Evolutionary conservation across 2,888 invertebrate genomes (phyloP).

Genomic region (Schrankia costaestrigalis): DNA sequence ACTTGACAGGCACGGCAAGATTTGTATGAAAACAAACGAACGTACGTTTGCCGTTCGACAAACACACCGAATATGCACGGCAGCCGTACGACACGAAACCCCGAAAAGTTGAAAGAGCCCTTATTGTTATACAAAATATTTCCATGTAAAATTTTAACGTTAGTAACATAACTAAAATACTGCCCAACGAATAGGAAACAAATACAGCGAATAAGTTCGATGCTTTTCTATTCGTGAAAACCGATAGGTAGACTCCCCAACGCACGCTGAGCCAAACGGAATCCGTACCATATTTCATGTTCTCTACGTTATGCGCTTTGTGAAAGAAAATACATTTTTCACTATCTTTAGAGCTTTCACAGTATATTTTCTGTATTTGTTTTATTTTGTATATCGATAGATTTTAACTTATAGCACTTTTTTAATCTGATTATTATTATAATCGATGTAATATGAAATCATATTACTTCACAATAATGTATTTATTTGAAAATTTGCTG

Average conservation of each 20-base stretch:
- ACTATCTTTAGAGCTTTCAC: conserved; percentile 68
- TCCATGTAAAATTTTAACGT: conserved; percentile 8
- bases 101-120: too few relatives aligned
- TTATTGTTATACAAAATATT: too few relatives aligned
- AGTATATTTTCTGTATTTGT: conserved; percentile 59
- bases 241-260: conserved; percentile 65
- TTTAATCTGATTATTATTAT: conserved; percentile 15
- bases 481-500: conserved; percentile 7
- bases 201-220: conserved; percentile 66
- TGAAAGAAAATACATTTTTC: conserved; percentile 79
- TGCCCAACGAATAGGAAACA: conserved; percentile 55
- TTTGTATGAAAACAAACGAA: too few relatives aligned
- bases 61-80: too few relatives aligned
- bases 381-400: conserved; percentile 37
- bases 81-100: too few relatives aligned
- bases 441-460: too few relatives aligned
- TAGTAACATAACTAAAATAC: conserved; percentile 40
- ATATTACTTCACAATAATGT: too few relatives aligned
- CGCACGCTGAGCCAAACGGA: conserved; percentile 71
- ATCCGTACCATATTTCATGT: conserved; percentile 78
- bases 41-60: too few relatives aligned
- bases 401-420: conserved; percentile 20
- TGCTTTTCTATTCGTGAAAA: conserved; percentile 66
- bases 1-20: too few relatives aligned
- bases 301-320: conserved; percentile 75